Percentiles rank a stretch among this genome's conserved stretches.
Evolutionary conservation across 2,888 invertebrate species (phyloP).

Genomic region (Halictus quadricinctus): DNA sequence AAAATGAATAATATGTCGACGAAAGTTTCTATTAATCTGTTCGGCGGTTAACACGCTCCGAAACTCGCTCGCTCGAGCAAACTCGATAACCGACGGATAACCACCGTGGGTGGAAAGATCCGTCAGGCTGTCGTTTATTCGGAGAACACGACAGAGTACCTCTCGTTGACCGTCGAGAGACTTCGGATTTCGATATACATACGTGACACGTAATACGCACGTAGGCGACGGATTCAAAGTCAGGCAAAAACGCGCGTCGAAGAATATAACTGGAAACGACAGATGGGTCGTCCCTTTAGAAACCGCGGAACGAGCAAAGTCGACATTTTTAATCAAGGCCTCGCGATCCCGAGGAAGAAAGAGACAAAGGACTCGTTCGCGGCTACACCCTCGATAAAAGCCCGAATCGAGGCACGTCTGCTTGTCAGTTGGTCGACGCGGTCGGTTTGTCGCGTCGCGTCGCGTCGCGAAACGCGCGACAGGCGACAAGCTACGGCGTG

Average conservation of each 20-base stretch:
- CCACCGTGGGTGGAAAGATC: background rate
- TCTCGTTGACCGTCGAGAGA: constrained; percentile 3
- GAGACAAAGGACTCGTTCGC: constrained; percentile 4
- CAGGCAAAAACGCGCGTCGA: background rate
- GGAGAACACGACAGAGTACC: background rate
- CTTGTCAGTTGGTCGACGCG: constrained; percentile 17
- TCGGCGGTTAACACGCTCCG: background rate
- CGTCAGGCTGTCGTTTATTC: background rate
- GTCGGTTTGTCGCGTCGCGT: background rate
- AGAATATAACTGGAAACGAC: background rate
- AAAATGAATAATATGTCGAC: background rate
- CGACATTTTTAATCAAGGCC: constrained; percentile 14
- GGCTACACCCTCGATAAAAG: background rate
- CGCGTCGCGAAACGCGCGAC: background rate
- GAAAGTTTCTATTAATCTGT: constrained; percentile 1
- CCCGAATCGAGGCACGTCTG: background rate
- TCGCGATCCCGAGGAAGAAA: background rate
- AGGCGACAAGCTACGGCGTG: background rate
- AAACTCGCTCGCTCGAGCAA: background rate
- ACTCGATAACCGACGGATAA: background rate
- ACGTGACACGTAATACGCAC: background rate
- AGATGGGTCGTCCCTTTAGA: background rate
- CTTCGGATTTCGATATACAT: background rate
- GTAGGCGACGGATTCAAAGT: background rate
- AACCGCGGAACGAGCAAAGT: background rate